These are phyloP conservation scores for Drosophila mettleri DNA, from an alignment of 2,888 invertebrate species.

Conservation along the genomic window DNA sequence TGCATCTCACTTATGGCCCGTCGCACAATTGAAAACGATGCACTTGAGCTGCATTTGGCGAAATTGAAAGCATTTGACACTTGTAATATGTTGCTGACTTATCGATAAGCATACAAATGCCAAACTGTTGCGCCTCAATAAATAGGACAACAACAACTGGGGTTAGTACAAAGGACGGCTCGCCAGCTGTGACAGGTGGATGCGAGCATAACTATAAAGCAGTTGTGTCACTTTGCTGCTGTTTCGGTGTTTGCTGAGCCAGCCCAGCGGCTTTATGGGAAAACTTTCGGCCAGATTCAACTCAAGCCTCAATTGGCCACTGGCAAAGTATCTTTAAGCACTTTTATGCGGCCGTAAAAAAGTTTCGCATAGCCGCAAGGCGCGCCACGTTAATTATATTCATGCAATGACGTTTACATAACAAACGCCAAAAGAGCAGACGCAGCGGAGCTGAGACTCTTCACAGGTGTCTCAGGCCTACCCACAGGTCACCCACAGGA, in stretches of 20 bases:
- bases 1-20: slow-evolving; percentile 58
- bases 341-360: slow-evolving; percentile 56
- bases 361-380: slow-evolving; percentile 51
- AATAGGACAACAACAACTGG: slow-evolving; percentile 1
- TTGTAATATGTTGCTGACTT: slow-evolving; percentile 50
- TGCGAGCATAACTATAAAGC: slow-evolving; percentile 25
- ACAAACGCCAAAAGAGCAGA: slow-evolving; percentile 55
- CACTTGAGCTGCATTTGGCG: slow-evolving; percentile 35
- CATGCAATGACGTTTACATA: slow-evolving; percentile 71
- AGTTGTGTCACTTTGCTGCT: slow-evolving; percentile 9
- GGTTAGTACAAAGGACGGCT: slow-evolving; percentile 25
- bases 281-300: slow-evolving; percentile 48
- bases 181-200: slow-evolving; percentile 40
- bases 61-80: slow-evolving; percentile 46
- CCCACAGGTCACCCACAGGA: slow-evolving; percentile 23
- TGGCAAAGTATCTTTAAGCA: slow-evolving; percentile 44
- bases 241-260: slow-evolving; percentile 19
- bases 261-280: slow-evolving; percentile 56
- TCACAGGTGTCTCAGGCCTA: slow-evolving; percentile 1
- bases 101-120: slow-evolving; percentile 52
- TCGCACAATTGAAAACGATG: slow-evolving; percentile 51
- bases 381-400: slow-evolving; percentile 70
- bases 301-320: slow-evolving; percentile 31
- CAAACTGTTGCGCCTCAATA: slow-evolving; percentile 63
- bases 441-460: slow-evolving; percentile 1